Evolutionary conservation across 1,140 invertebrate species (phyloP).

Genomic region (Temnothorax nylanderi): DNA sequence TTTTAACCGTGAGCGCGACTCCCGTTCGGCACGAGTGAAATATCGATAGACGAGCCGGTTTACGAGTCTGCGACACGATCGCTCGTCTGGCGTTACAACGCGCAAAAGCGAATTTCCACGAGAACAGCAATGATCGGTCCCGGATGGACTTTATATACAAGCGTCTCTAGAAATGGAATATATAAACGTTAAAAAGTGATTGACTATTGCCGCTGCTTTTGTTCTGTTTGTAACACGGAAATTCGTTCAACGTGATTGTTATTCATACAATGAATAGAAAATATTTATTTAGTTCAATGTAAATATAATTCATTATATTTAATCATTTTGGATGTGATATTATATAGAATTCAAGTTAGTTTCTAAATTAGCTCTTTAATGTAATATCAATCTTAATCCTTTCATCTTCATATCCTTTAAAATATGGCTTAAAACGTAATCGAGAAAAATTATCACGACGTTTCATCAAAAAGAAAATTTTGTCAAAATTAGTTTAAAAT

Average conservation of each 20-base stretch:
- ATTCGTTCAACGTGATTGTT: not conserved
- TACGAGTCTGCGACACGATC: constrained; percentile 44
- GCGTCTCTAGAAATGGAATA: constrained; percentile 22
- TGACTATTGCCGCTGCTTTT: not conserved
- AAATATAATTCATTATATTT: constrained; percentile 6
- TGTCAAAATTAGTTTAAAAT: not conserved
- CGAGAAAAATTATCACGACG: not conserved
- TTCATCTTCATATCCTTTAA: not conserved
- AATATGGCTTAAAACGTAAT: not conserved
- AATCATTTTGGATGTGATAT: not conserved
- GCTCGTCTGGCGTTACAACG: constrained; percentile 18
- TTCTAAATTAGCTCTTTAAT: not conserved
- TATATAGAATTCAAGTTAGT: not conserved
- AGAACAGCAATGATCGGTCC: not conserved
- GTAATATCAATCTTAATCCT: not conserved
- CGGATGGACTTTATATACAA: not conserved
- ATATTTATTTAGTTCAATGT: not conserved
- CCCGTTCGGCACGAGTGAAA: constrained; percentile 68
- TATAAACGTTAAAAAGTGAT: constrained; percentile 6
- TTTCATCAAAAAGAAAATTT: not conserved
- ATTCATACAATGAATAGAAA: not conserved
- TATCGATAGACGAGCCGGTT: constrained; percentile 64
- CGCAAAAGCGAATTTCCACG: constrained; percentile 23
- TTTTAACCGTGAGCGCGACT: constrained; percentile 55
- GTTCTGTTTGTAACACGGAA: not conserved